phyloP scores from a whole-genome alignment of 2,113 vertebrate species.

The Gymnogyps californianus region DNA sequence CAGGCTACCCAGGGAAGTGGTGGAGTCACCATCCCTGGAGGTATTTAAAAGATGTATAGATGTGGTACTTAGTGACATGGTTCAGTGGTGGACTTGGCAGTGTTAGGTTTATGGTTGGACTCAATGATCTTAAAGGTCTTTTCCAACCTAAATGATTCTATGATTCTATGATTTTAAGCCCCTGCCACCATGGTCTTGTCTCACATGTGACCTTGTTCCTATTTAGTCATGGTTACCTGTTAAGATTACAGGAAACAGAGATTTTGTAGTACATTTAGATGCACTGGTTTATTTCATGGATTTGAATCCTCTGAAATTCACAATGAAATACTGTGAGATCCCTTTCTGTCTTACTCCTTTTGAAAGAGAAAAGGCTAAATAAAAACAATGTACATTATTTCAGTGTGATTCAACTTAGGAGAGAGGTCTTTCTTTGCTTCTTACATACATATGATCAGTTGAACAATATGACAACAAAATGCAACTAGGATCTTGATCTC shows the following conservation, averaged over 20 bases:
- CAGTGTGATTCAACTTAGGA: not conserved
- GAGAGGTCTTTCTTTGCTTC: not conserved
- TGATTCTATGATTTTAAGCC: not conserved
- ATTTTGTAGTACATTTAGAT: not conserved
- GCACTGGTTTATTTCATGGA: not conserved
- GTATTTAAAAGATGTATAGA: too few relatives aligned
- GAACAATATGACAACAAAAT: not conserved
- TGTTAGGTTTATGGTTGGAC: too few relatives aligned
- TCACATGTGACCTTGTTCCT: not conserved
- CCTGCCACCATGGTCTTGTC: not conserved
- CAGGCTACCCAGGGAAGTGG: too few relatives aligned
- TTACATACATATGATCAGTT: not conserved
- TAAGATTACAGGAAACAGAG: not conserved
- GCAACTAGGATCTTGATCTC: not conserved
- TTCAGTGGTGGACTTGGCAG: too few relatives aligned
- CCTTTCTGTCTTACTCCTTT: not conserved
- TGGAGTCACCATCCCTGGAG: too few relatives aligned
- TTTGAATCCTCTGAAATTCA: not conserved
- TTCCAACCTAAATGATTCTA: not conserved
- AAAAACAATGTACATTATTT: not conserved
- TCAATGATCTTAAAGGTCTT: too few relatives aligned
- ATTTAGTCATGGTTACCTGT: not conserved
- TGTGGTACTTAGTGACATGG: too few relatives aligned
- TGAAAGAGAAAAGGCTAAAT: not conserved
- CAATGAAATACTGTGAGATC: not conserved